Base-by-base conservation (phyloP, 2,797 vertebrate genomes). In the Micromesistius poutassou region DNA sequence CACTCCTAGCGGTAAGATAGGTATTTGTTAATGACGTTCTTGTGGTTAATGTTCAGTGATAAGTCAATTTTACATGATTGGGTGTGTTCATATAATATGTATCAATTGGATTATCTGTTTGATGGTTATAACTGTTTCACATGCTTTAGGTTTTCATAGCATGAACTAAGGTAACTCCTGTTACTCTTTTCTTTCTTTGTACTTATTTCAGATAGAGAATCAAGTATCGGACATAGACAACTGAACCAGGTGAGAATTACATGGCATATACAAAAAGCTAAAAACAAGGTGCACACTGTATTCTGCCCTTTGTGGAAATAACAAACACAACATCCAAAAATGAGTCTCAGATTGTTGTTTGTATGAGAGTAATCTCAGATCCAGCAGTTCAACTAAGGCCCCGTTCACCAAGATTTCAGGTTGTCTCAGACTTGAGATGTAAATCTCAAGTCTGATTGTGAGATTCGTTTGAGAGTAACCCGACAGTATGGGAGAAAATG, bases 141-240 rank as follows among this genome's bases (percentile, higher is more conserved):
- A 62, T 1, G 6, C 55, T 25, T 1, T 42, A 6, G 68, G 77
- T 74, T 2, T 73, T 30, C 22, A 10, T 77, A 22, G 16, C 14
- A 71, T 66, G 30, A 71, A 9, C 14, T 75, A n/a, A 50, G n/a
- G 22, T 14, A 22, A 50, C 28, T 5, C 75, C 3, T 62, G 8
- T 72, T 76, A n/a, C 55, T 62, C 55, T 30, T 71, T 74, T 76
- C 79, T 77, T 79, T 50, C 82, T 87, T 62, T 62, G 14, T 22
- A 62, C 8, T 83, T 42, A 77, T 86, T 93, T 83, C 90, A 95
- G 93, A 91, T 88, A 79, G 91, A 95, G 55, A 94, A 90, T 79
- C 93, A 91, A 87, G 84, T 93, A 88, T 94, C 93, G 74, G 90
- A 95, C 80, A 93, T 95, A 82, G 91, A 95, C 91, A 93, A 94